Base-by-base conservation (phyloP, 2,888 invertebrate species). In the Uropetala carovei region DNA sequence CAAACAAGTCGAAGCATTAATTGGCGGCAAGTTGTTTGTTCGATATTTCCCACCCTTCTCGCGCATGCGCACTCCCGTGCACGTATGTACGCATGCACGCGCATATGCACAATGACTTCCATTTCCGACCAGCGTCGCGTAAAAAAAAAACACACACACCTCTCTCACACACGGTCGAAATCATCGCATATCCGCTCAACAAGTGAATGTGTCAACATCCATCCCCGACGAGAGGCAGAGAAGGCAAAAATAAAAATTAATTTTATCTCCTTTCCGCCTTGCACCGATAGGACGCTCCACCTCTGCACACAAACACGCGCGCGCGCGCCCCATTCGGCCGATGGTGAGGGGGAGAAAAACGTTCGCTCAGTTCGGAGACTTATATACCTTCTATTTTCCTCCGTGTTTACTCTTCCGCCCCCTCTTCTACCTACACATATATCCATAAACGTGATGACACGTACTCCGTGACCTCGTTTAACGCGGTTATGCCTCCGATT, bases 161-260 rank as follows among this genome's bases (percentile, higher is more conserved):
- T 75, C 4, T 27, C 75, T 27, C 68, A 22, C 75, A 75, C 27
- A 75, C 75, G 75, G 75, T 75, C 75, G 11, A 27, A 75, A 75
- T 75, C 75, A 75, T 27, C 27, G 75, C 75, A 75, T 75, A 43
- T 43, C 43, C 27, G 75, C 75, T 75, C 75, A 75, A 75, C 75
- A 75, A 75, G 75, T 75, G 75, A 75, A 75, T 27, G 11, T 75
- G 75, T 75, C 75, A 75, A 75, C 75, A 75, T 11, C 75, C 75
- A 27, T 43, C 43, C 43, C 43, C 1, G 43, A 1, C 22, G 16
- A 60, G 60, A 75, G 75, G 75, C 27, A 22, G 75, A 22, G 22
- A 27, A 0, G 68, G 27, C 13, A 27, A 27, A 27, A 75, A 75
- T 27, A 75, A 75, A 75, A 75, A 75, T 75, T 75, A 27, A 75